These are phyloP conservation scores for Sebastes taczanowskii DNA, from an alignment of 2,797 vertebrate genomes.

Conservation along the genomic window DNA sequence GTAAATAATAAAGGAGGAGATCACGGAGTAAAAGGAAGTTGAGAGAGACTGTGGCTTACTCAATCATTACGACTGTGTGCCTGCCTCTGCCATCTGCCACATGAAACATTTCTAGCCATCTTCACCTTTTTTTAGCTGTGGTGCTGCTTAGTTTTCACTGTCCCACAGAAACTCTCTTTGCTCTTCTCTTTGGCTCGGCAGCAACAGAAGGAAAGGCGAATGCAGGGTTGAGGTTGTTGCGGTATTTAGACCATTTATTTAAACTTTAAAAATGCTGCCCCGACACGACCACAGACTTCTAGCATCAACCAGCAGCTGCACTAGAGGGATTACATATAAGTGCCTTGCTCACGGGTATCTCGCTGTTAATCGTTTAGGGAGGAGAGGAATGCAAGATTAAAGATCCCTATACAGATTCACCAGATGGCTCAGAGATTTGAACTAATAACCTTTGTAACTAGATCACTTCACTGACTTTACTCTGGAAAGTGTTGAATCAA, in stretches of 20 bases:
- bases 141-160: conserved; percentile 6
- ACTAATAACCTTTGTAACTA: not conserved
- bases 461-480: not conserved
- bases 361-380: not conserved
- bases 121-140: conserved; percentile 21
- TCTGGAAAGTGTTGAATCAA: not conserved
- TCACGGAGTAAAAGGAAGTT: conserved; percentile 27
- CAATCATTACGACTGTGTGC: conserved; percentile 40
- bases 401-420: not conserved
- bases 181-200: not conserved
- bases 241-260: conserved; percentile 25
- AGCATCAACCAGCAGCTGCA: conserved; percentile 11
- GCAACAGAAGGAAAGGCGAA: not conserved
- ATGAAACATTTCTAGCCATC: conserved; percentile 40
- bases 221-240: not conserved
- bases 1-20: conserved; percentile 42
- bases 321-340: conserved; percentile 6
- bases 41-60: conserved; percentile 20
- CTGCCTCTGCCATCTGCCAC: conserved; percentile 59
- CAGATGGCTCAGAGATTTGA: not conserved
- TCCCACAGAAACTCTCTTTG: conserved; percentile 13
- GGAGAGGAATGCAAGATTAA: not conserved
- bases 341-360: conserved; percentile 29
- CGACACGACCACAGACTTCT: not conserved
- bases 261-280: conserved; percentile 9